Percentiles rank a stretch among this genome's conserved stretches.
phyloP scores from a whole-genome alignment of 2,888 invertebrate genomes.

The Campoplex nolae region DNA sequence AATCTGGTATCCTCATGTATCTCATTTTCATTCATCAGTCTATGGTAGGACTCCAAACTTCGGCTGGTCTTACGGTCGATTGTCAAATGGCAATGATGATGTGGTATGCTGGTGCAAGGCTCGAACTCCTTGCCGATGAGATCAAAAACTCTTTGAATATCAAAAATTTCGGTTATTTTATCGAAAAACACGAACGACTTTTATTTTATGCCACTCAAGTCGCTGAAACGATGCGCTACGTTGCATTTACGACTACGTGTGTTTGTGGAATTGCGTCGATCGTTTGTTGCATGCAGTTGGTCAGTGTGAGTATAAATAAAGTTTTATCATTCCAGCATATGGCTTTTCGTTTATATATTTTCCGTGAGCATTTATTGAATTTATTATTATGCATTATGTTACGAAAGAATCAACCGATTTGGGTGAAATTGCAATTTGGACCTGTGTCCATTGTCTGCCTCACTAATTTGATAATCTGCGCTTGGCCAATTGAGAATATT shows the following conservation, averaged over 20 bases:
- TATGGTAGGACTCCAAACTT: conserved; percentile 66
- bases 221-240: conserved; percentile 58
- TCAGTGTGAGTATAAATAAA: conserved; percentile 66
- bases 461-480: conserved; percentile 34
- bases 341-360: background rate
- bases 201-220: conserved; percentile 65
- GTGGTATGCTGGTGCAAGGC: conserved; percentile 72
- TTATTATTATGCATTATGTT: background rate
- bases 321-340: background rate
- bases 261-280: conserved; percentile 63
- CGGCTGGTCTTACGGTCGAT: conserved; percentile 69
- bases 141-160: conserved; percentile 6
- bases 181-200: conserved; percentile 56
- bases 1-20: conserved; percentile 51
- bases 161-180: conserved; percentile 36
- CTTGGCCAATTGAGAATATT: conserved; percentile 59
- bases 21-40: conserved; percentile 72
- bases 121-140: conserved; percentile 64
- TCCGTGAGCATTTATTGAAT: background rate
- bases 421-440: conserved; percentile 22
- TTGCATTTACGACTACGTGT: conserved; percentile 55
- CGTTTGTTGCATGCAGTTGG: conserved; percentile 68
- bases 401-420: conserved; percentile 8
- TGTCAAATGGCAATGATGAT: conserved; percentile 69
- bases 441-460: conserved; percentile 9